These are phyloP conservation scores for Papilio machaon DNA, from an alignment of 1,140 invertebrate species.

Conservation along the genomic window DNA sequence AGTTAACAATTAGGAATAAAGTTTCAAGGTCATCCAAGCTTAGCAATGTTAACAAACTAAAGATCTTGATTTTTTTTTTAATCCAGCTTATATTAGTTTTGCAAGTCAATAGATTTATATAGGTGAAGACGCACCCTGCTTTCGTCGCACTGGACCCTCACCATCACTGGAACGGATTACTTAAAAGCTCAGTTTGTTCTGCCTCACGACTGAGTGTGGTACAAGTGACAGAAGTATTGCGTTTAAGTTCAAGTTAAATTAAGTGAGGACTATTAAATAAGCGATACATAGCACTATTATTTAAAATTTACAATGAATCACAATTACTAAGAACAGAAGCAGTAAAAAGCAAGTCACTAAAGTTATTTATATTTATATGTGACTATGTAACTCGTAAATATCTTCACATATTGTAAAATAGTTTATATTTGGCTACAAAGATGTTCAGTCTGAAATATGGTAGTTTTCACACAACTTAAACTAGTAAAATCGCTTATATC, in stretches of 20 bases:
- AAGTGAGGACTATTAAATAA: neutral
- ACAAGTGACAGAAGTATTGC: conserved; percentile 34
- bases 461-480: neutral
- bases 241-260: neutral
- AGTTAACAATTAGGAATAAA: neutral
- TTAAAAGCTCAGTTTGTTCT: conserved; percentile 44
- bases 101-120: neutral
- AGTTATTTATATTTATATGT: too few species aligned
- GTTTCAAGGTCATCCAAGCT: too few species aligned
- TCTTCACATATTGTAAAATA: neutral
- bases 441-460: neutral
- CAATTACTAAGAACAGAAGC: too few species aligned
- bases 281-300: neutral
- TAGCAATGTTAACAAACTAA: neutral
- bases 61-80: neutral
- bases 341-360: too few species aligned
- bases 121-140: neutral
- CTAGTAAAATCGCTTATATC: neutral
- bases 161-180: conserved; percentile 56
- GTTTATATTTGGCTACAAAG: neutral
- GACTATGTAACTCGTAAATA: neutral
- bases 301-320: neutral
- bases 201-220: conserved; percentile 44
- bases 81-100: neutral
- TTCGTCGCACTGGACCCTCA: conserved; percentile 47